Evolutionary conservation across 2,888 invertebrate species (phyloP), one percentile per base, ranked within the genome.

Genomic region (Macaria liturata): DNA sequence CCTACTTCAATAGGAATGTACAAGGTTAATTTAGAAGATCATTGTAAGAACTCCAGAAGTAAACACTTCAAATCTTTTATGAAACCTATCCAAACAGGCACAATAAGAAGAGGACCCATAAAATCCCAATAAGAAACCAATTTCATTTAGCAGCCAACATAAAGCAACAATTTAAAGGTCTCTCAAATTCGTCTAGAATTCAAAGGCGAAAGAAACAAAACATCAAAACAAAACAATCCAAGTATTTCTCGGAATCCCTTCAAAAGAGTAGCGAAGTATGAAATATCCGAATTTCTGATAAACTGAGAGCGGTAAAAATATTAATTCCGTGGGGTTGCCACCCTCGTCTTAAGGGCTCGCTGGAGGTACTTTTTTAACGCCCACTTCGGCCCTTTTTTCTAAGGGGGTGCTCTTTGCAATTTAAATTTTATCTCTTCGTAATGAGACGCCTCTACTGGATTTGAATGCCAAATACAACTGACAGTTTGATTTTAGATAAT

Each of bases 381-480:
- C 88, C 86, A 82, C 85, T 83, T 81, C n/a, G 42, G 71, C 79
- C 80, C 82, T 85, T 88, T 89, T 90, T 89, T 88, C 77, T 69
- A 76, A 78, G 81, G 84, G 87, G 83, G 76, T 77, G 64, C 68
- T 71, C 74, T 88, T 88, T 84, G 88, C 87, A 89, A 88, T 89
- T 88, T 88, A 89, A 89, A 90, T 89, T 88, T 88, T 86, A 88
- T 88, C 88, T 88, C 74, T 69, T 61, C 75, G 75, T 84, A 87
- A 88, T 87, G 87, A 88, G 80, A 76, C 76, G 69, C 66, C 62
- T 65, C 62, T 60, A 62, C 54, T 32, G 54, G 57, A 62, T 70
- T 65, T 66, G 62, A 67, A 66, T 70, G 65, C 61, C 50, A 65
- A 67, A 61, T 65, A 59, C 59, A 30, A 54, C 57, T 42, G 55